Conservation (phyloP, 2,113 vertebrate genomes). For the Poecile atricapillus region DNA sequence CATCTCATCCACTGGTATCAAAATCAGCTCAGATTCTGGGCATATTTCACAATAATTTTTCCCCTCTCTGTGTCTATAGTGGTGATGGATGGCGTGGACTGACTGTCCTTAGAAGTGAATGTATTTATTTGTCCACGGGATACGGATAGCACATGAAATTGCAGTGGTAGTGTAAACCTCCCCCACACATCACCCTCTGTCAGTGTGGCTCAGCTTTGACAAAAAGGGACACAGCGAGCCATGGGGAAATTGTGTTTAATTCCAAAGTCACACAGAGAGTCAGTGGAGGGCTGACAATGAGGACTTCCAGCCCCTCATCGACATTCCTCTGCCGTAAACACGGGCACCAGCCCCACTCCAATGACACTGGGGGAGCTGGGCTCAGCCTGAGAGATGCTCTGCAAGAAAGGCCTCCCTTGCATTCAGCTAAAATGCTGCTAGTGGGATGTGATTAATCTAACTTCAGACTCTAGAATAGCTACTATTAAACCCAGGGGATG, state of each 20-base stretch:
- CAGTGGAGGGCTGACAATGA: conserved; percentile 60
- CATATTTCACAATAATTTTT: conserved; percentile 48
- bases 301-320: conserved; percentile 51
- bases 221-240: conserved; percentile 64
- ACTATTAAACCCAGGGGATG: conserved; percentile 27
- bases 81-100: conserved; percentile 59
- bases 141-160: conserved; percentile 63
- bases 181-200: conserved; percentile 68
- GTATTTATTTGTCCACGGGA: conserved; percentile 66
- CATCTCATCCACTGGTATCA: neutral
- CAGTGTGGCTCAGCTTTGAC: conserved; percentile 61
- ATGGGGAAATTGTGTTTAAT: conserved; percentile 67
- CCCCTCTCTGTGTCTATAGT: conserved; percentile 46
- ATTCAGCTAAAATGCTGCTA: neutral
- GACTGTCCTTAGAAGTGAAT: conserved; percentile 66
- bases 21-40: conserved; percentile 20
- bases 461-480: conserved; percentile 12
- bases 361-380: neutral
- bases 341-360: neutral
- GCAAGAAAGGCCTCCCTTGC: conserved; percentile 2
- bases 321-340: conserved; percentile 41
- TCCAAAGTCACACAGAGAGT: conserved; percentile 63
- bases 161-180: conserved; percentile 61
- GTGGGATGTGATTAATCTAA: conserved; percentile 26
- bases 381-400: neutral